Percentiles rank a stretch among this genome's conserved stretches.
phyloP scores from a whole-genome alignment of 2,888 invertebrate genomes.

The Erpobdella octoculata region DNA sequence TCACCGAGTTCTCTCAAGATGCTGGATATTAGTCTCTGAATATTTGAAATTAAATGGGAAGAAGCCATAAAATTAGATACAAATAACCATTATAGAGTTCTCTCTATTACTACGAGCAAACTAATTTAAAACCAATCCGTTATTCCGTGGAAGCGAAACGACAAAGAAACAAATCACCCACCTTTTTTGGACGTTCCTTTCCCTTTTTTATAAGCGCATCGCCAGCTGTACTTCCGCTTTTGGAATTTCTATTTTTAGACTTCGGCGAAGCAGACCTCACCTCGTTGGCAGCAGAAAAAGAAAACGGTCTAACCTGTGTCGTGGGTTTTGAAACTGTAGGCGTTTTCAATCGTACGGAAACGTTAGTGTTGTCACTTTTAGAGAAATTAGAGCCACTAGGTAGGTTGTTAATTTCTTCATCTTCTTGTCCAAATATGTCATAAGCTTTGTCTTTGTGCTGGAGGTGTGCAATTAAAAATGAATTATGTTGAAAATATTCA shows the following conservation, averaged over 20 bases:
- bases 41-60: too few relatives aligned
- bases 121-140: background rate
- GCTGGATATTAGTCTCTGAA: slow-evolving; percentile 4
- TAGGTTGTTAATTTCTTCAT: background rate
- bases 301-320: background rate
- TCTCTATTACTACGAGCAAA: background rate
- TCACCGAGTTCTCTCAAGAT: slow-evolving; percentile 2
- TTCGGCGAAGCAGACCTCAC: background rate
- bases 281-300: background rate
- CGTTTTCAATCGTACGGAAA: background rate
- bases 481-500: background rate
- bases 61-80: background rate
- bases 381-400: background rate
- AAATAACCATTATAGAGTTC: background rate
- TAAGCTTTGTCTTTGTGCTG: slow-evolving; percentile 12
- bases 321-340: background rate
- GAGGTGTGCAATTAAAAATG: background rate
- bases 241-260: background rate
- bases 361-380: background rate
- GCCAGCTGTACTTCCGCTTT: background rate
- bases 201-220: background rate
- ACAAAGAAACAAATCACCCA: background rate
- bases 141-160: background rate
- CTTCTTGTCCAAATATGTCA: background rate
- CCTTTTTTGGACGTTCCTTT: slow-evolving; percentile 3